phyloP scores from a whole-genome alignment of 2,797 vertebrate species.

The Cirrhinus molitorella region DNA sequence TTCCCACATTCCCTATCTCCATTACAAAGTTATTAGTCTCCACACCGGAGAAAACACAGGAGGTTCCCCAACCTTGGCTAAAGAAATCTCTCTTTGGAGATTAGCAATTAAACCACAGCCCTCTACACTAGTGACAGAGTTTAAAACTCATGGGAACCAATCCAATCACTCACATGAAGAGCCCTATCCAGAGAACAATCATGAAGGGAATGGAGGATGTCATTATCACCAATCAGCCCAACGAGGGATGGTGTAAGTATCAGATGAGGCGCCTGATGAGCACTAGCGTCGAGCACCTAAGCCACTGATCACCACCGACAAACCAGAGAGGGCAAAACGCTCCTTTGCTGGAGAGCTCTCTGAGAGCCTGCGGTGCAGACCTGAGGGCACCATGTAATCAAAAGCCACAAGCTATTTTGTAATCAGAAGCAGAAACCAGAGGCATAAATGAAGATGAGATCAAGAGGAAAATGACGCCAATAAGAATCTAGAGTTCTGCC shows the following conservation, averaged over 20 bases:
- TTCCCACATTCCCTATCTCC: conserved; percentile 21
- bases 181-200: conserved; percentile 74
- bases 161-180: conserved; percentile 71
- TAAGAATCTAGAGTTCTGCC: conserved; percentile 21
- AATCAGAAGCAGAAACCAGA: conserved; percentile 43
- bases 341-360: conserved; percentile 41
- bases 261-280: conserved; percentile 51
- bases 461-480: conserved; percentile 49
- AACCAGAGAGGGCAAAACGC: conserved; percentile 34
- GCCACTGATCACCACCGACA: conserved; percentile 50
- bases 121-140: conserved; percentile 37
- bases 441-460: conserved; percentile 47
- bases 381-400: conserved; percentile 59
- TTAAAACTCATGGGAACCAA: conserved; percentile 66
- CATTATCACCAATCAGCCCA: conserved; percentile 77
- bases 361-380: conserved; percentile 47
- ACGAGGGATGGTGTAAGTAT: conserved; percentile 68
- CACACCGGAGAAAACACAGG: not conserved
- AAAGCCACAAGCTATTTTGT: conserved; percentile 49
- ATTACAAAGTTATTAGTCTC: conserved; percentile 38
- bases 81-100: conserved; percentile 41
- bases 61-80: not conserved
- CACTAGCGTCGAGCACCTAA: conserved; percentile 40
- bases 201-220: conserved; percentile 69
- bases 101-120: conserved; percentile 29